These are phyloP conservation scores for Leptosomus discolor DNA, from an alignment of 2,113 vertebrate species.

Conservation along the genomic window DNA sequence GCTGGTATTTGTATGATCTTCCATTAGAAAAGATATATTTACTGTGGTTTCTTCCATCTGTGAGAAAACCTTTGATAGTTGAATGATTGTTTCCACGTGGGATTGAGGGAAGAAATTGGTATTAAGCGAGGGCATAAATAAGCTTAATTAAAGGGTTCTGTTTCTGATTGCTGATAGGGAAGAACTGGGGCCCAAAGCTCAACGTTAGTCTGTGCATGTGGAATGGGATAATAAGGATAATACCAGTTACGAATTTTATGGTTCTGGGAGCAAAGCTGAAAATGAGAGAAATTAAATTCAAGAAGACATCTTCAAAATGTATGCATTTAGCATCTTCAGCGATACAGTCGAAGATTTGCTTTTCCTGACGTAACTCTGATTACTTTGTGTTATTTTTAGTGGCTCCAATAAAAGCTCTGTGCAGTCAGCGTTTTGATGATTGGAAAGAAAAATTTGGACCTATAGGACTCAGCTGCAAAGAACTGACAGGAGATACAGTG, in stretches of 20 bases:
- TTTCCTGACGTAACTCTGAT: neutral
- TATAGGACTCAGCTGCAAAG: constrained; percentile 91
- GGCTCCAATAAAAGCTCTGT: constrained; percentile 97
- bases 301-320: neutral
- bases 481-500: constrained; percentile 94
- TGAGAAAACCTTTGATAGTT: neutral
- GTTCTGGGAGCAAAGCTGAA: neutral
- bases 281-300: neutral
- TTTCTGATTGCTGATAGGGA: neutral
- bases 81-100: neutral
- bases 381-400: constrained; percentile 75
- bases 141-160: neutral
- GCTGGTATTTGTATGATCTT: neutral
- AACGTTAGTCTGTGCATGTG: neutral
- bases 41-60: neutral
- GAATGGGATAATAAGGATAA: neutral
- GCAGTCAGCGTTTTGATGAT: constrained; percentile 91
- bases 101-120: neutral
- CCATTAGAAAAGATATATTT: neutral
- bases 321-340: neutral
- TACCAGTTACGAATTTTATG: neutral
- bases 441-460: constrained; percentile 95
- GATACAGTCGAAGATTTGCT: neutral
- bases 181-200: neutral
- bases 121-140: neutral